Percentiles rank a stretch among this genome's conserved stretches.
Conservation (phyloP, 1,140 invertebrate genomes). For the Calosoma granatense region DNA sequence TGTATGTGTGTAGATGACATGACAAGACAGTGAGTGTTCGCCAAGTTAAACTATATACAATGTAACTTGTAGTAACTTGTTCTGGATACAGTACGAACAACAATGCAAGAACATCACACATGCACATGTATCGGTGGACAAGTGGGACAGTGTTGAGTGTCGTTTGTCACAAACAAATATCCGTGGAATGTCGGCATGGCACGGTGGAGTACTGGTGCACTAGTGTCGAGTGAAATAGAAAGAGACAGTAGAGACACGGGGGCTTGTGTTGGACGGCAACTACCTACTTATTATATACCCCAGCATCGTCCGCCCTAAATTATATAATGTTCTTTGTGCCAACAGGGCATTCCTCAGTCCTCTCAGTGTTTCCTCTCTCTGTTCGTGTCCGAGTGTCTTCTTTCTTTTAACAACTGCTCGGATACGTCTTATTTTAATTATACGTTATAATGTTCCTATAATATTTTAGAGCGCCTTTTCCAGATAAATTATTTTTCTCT, state of each 20-base stretch:
- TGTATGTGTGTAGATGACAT: no score
- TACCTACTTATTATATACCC: slow-evolving; percentile 3
- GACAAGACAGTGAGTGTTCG: no score
- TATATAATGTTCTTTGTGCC: slow-evolving; percentile 6
- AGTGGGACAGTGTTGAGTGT: background rate
- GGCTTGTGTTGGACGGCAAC: background rate
- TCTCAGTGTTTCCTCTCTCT: background rate
- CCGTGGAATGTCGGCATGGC: background rate
- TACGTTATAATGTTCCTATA: background rate
- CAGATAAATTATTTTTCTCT: background rate
- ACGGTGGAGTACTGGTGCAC: background rate
- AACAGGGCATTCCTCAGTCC: background rate
- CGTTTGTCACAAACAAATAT: background rate
- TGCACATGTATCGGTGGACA: no score
- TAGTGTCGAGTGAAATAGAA: background rate
- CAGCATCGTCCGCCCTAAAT: background rate
- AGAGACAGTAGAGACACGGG: background rate
- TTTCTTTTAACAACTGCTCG: background rate
- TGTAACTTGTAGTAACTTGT: no score
- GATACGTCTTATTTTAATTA: slow-evolving; percentile 8
- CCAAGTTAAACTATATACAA: no score
- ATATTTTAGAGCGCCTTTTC: background rate
- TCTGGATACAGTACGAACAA: no score
- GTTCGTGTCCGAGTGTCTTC: background rate
- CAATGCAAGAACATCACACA: no score